Evolutionary conservation across 2,797 vertebrate genomes (phyloP).

Genomic region (Chloroceryle inda): DNA sequence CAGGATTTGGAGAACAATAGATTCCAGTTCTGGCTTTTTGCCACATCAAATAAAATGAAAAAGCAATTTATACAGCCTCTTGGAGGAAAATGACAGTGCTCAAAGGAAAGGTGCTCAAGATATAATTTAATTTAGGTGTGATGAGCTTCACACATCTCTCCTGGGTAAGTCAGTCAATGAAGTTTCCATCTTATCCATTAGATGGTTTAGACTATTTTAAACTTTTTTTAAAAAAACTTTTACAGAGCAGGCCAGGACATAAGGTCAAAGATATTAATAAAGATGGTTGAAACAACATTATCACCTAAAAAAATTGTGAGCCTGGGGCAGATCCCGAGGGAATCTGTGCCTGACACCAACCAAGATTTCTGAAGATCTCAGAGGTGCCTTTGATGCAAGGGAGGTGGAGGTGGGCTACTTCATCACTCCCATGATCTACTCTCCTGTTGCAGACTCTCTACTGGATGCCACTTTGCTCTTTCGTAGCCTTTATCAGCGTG

Average conservation of each 20-base stretch:
- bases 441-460: not conserved
- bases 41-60: slow-evolving; percentile 55
- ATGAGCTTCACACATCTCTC: slow-evolving; percentile 51
- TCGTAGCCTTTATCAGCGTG: accelerated
- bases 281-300: not conserved
- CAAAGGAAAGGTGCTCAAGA: slow-evolving; percentile 54
- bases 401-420: not conserved
- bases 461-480: not conserved
- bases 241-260: not conserved
- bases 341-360: not conserved
- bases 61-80: slow-evolving; percentile 59
- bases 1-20: not conserved
- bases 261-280: not conserved
- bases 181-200: slow-evolving; percentile 53
- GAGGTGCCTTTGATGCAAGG: not conserved
- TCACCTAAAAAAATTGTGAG: not conserved
- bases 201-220: slow-evolving; percentile 39
- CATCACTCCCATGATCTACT: not conserved
- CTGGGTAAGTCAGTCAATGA: slow-evolving; percentile 61
- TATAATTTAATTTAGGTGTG: slow-evolving; percentile 69
- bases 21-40: slow-evolving; percentile 31
- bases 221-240: not conserved
- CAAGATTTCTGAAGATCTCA: not conserved
- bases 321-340: not conserved
- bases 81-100: slow-evolving; percentile 52